phyloP scores from a whole-genome alignment of 2,888 invertebrate genomes.

The Yponomeuta cagnagella region DNA sequence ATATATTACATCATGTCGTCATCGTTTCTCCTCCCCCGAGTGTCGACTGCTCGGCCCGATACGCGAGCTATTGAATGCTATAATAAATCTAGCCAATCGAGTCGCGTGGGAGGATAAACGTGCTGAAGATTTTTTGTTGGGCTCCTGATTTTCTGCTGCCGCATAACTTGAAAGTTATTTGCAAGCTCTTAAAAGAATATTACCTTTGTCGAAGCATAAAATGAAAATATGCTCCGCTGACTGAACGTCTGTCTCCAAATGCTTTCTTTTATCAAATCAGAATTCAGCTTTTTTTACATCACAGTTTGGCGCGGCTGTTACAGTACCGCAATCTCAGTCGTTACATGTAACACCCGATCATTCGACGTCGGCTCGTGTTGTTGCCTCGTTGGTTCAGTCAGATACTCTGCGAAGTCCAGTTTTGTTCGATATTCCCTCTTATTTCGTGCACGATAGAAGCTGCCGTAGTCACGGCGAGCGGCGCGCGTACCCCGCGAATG shows the following conservation, averaged over 20 bases:
- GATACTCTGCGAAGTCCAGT: too few relatives aligned
- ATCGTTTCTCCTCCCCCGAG: neutral
- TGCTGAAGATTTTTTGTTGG: neutral
- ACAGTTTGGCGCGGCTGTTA: neutral
- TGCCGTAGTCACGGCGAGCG: too few relatives aligned
- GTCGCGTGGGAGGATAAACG: constrained; percentile 1
- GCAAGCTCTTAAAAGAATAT: neutral
- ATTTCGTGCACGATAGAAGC: too few relatives aligned
- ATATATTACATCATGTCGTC: neutral
- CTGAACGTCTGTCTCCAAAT: neutral
- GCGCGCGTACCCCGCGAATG: too few relatives aligned
- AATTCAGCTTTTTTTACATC: neutral
- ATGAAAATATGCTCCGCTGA: neutral
- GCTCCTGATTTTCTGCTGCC: neutral
- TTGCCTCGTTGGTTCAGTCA: neutral
- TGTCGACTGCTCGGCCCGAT: constrained; percentile 12
- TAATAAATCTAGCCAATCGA: constrained; percentile 13
- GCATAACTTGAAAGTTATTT: neutral
- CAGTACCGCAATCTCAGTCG: neutral
- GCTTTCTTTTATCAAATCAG: neutral
- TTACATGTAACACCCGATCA: neutral
- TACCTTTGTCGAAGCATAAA: neutral
- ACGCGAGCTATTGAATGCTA: constrained; percentile 8
- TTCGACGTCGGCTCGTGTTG: neutral
- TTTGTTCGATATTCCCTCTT: too few relatives aligned